Base-by-base conservation (phyloP, 92 coral and sea anemone genomes). In the Palythoa heliodiscus region DNA sequence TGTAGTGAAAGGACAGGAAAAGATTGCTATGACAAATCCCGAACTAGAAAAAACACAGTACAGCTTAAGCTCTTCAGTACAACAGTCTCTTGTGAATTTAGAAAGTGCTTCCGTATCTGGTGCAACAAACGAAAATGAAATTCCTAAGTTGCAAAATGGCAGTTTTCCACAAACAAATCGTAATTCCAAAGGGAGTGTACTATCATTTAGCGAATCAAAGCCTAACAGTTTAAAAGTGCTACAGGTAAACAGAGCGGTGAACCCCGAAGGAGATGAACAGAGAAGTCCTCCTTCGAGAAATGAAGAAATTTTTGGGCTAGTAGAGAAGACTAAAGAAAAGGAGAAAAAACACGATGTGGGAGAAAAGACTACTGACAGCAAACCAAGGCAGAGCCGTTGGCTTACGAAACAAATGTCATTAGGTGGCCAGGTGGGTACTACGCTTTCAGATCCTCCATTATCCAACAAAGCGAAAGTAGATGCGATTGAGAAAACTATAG, bases 371-470 rank as follows among this genome's bases (percentile, higher is more conserved):
- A 5, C 55, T 12, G 43, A 63, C 13, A 13, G 16, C 16, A 80
- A 47, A n/a, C 74, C 74, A 23, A 66, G 40, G 23, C 63, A 80
- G 58, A 80, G 74, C 22, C 23, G 73, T 66, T 80, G 61, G 74
- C 22, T 80, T 24, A 29, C 55, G 73, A 80, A 80, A 47, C 73
- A 80, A 20, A 38, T 29, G 19, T 43, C 58, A 14, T 52, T 12
- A 22, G 24, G 13, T 22, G 43, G 72, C 5, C 22, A 67, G 9
- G 75, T 14, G 24, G 54, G 40, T 5, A 8, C 74, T 48, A 11
- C 61, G 40, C 29, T 3, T 37, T 80, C 75, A 17, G 74, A 4
- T 43, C 73, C 73, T 64, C 20, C 37, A 16, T 73, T 22, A 39
- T n/a, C n/a, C 23, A 66, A 48, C 47, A 16, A 43, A 25, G 60